Percentiles rank a stretch among this genome's conserved stretches.
Evolutionary conservation across 2,888 invertebrate species (phyloP).

Genomic region (Polietes domitor): DNA sequence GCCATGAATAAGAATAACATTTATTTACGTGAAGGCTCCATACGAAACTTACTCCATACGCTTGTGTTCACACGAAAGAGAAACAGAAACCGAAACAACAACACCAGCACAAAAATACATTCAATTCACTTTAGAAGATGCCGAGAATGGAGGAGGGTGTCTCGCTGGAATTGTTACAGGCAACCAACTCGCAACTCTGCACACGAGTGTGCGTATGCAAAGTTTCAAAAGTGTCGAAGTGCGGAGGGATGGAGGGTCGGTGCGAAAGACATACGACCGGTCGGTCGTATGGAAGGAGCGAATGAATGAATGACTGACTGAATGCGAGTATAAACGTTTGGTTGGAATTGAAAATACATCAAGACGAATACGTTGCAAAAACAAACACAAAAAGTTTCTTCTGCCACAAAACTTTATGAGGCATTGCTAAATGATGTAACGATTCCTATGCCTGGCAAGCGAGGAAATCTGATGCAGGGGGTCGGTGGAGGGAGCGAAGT

Average conservation of each 20-base stretch:
- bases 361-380: conserved; percentile 30
- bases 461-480: conserved; percentile 16
- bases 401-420: conserved; percentile 48
- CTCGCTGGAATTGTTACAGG: conserved; percentile 42
- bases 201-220: conserved; percentile 37
- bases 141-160: conserved; percentile 6
- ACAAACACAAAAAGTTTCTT: conserved; percentile 39
- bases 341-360: conserved; percentile 46
- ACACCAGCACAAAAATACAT: conserved; percentile 15
- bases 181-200: background rate
- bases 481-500: background rate
- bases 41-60: conserved; percentile 12
- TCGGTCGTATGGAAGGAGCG: background rate
- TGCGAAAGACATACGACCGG: no score
- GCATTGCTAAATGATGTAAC: conserved; percentile 55
- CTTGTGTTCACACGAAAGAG: conserved; percentile 11
- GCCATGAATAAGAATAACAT: conserved; percentile 31
- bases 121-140: conserved; percentile 45
- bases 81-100: conserved; percentile 7
- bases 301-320: conserved; percentile 7
- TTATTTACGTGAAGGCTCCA: conserved; percentile 27
- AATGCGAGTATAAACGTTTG: conserved; percentile 41
- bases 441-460: conserved; percentile 40
- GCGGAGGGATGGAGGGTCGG: background rate
- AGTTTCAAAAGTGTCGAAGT: conserved; percentile 16